These are phyloP conservation scores for Pangasius sanitwongsei DNA, from an alignment of 2,797 vertebrate genomes.

Conservation along the genomic window DNA sequence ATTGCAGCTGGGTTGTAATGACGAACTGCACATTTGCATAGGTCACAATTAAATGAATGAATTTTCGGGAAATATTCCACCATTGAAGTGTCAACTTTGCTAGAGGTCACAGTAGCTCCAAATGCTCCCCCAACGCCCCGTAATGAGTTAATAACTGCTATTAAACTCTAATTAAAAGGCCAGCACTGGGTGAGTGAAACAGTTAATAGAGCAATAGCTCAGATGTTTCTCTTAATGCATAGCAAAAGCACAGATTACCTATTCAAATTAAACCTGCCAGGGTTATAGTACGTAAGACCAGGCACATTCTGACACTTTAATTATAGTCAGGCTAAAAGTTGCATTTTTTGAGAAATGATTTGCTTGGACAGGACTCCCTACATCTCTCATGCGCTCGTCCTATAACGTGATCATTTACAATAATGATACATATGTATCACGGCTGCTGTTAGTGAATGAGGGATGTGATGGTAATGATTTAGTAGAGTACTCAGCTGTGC, in stretches of 20 bases:
- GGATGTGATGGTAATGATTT: slow-evolving; percentile 5
- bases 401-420: slow-evolving; percentile 42
- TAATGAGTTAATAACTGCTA: slow-evolving; percentile 96
- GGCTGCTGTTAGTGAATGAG: slow-evolving; percentile 14
- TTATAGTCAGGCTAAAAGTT: slow-evolving; percentile 84
- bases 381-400: neutral
- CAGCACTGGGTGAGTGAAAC: slow-evolving; percentile 79
- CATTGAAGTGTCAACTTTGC: slow-evolving; percentile 92
- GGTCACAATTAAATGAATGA: slow-evolving; percentile 95
- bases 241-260: slow-evolving; percentile 81
- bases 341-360: slow-evolving; percentile 77
- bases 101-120: slow-evolving; percentile 87
- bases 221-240: slow-evolving; percentile 80
- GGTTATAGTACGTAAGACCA: slow-evolving; percentile 79
- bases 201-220: slow-evolving; percentile 87
- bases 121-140: slow-evolving; percentile 86
- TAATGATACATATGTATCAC: slow-evolving; percentile 43
- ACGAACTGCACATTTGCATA: slow-evolving; percentile 87
- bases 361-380: slow-evolving; percentile 65
- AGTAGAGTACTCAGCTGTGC: neutral
- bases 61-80: slow-evolving; percentile 86
- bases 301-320: slow-evolving; percentile 84
- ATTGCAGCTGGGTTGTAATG: slow-evolving; percentile 90
- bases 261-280: slow-evolving; percentile 75
- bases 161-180: slow-evolving; percentile 93